phyloP scores from a whole-genome alignment of 2,797 vertebrate genomes.

The Nasua narica region DNA sequence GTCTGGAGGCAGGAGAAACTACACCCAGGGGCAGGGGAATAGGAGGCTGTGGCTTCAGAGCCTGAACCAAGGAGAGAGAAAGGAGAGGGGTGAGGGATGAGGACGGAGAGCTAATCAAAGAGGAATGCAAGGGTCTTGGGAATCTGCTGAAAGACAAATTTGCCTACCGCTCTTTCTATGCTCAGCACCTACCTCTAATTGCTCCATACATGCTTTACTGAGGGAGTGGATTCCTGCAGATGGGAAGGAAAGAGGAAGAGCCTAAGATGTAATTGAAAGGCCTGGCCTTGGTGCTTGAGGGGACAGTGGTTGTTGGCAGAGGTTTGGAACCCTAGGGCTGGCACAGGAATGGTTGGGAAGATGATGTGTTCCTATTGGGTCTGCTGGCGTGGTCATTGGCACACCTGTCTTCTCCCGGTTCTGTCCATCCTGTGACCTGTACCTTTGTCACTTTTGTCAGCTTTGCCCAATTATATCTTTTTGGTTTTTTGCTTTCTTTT shows the following conservation, averaged over 20 bases:
- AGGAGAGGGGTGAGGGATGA: not conserved
- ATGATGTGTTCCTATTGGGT: not conserved
- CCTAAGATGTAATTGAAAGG: not conserved
- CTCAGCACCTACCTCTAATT: not conserved
- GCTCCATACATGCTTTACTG: not conserved
- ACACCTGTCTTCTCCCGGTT: not conserved
- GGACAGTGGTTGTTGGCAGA: not conserved
- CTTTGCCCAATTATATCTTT: not conserved
- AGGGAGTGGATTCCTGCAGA: not conserved
- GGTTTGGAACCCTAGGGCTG: too few relatives aligned
- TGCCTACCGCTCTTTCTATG: not conserved
- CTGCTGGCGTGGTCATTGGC: accelerated
- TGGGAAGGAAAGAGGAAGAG: not conserved
- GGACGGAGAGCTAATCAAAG: not conserved
- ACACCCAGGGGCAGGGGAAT: not conserved
- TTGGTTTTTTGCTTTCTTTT: not conserved
- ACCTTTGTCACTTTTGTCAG: not conserved
- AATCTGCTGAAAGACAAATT: not conserved
- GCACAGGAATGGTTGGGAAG: not conserved
- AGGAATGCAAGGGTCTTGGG: not conserved
- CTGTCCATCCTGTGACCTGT: not conserved
- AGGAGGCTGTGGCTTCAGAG: not conserved
- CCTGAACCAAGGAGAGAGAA: not conserved
- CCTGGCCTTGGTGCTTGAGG: not conserved
- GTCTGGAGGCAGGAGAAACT: not conserved